phyloP scores from a whole-genome alignment of 2,797 vertebrate genomes.

The Botia almorhae region DNA sequence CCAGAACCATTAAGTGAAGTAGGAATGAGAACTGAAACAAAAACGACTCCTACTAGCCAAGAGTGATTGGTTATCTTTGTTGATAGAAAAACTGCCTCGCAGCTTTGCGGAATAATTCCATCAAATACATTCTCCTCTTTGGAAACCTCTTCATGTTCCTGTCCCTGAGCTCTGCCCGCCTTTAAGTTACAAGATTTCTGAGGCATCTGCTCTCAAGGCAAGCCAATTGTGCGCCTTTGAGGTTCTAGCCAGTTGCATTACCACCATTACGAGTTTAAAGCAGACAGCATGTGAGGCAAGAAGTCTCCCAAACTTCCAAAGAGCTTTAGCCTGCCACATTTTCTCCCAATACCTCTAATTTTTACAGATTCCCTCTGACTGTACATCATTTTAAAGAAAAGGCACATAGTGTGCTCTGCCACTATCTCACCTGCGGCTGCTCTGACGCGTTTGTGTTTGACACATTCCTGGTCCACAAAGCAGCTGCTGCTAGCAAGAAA shows the following conservation, averaged over 20 bases:
- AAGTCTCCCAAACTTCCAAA: slow-evolving; percentile 13
- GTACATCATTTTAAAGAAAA: slow-evolving; percentile 8
- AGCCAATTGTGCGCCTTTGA: slow-evolving; percentile 55
- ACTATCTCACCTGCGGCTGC: background rate
- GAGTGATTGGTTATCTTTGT: background rate
- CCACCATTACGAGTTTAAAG: slow-evolving; percentile 63
- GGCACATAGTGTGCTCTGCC: background rate
- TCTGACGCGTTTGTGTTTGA: background rate
- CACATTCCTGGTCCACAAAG: slow-evolving; percentile 16
- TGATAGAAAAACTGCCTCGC: background rate
- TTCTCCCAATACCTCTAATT: slow-evolving; percentile 22
- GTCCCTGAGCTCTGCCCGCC: slow-evolving; percentile 49
- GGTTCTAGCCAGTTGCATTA: slow-evolving; percentile 71
- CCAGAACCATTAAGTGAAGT: too few relatives aligned
- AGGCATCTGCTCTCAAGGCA: slow-evolving; percentile 67
- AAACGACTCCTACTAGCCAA: background rate
- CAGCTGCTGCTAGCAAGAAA: slow-evolving; percentile 9
- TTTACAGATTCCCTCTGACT: slow-evolving; percentile 17
- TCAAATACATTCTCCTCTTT: slow-evolving; percentile 7
- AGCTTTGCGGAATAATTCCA: background rate
- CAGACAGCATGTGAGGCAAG: slow-evolving; percentile 59
- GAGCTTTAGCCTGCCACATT: slow-evolving; percentile 8
- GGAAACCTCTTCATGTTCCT: slow-evolving; percentile 53
- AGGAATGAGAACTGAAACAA: too few relatives aligned
- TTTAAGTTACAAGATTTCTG: slow-evolving; percentile 60